These are phyloP conservation scores for Mylabris sibirica DNA, from an alignment of 2,888 invertebrate species.

Conservation along the genomic window DNA sequence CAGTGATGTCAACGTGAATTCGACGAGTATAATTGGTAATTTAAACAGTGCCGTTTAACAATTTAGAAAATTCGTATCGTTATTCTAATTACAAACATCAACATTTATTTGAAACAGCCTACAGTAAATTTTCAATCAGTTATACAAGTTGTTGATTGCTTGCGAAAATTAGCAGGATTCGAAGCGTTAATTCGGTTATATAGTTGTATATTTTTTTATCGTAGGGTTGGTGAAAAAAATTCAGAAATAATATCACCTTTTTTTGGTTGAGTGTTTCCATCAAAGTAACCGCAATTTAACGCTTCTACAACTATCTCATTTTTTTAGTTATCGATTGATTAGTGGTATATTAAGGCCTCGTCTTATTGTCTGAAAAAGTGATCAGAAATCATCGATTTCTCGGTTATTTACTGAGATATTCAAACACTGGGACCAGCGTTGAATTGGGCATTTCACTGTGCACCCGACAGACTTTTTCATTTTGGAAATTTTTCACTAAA, in stretches of 20 bases:
- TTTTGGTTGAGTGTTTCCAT: background rate
- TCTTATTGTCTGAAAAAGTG: too few species aligned
- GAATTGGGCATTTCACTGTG: too few species aligned
- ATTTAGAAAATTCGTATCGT: conserved; percentile 29
- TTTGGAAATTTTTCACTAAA: too few species aligned
- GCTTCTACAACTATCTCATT: background rate
- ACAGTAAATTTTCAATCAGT: background rate
- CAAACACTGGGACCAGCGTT: too few species aligned
- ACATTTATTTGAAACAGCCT: background rate
- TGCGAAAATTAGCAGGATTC: background rate
- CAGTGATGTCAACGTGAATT: conserved; percentile 32
- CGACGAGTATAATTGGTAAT: conserved; percentile 26
- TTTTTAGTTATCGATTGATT: too few species aligned
- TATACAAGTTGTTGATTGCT: background rate
- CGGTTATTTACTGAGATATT: too few species aligned
- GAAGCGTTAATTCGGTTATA: background rate
- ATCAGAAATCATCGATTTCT: too few species aligned
- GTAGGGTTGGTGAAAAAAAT: background rate
- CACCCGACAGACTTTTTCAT: too few species aligned
- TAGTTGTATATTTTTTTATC: background rate
- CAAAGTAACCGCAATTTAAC: conserved; percentile 5
- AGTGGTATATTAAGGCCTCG: too few species aligned
- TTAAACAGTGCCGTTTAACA: conserved; percentile 25
- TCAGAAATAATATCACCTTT: conserved; percentile 1
- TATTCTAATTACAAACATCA: conserved; percentile 3